Evolutionary conservation across 2,888 invertebrate species (phyloP), one percentile per base, ranked within the genome.

Genomic region (Troglohyphantes excavatus): DNA sequence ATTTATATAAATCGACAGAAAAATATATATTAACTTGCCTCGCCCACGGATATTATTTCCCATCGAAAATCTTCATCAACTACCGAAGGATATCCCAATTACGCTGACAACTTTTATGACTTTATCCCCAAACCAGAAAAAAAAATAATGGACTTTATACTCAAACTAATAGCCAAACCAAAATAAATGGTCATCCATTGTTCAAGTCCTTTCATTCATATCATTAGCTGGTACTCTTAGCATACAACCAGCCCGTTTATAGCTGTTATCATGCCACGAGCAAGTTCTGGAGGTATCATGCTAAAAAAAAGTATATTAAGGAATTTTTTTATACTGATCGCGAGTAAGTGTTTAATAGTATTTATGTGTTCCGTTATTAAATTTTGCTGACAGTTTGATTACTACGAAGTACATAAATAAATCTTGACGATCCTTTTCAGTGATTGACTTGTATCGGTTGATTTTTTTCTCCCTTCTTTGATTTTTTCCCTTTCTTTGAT

Each of bases 351-450:
- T 86, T 86, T 79, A 86, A 86, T 79, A 33, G 72, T 86, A 86
- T 86, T 86, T 86, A 86, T 79, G 61, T 23, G 70, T 17, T 23
- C 29, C 73, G 72, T 86, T 86, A 86, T 86, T 86, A 86, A 70
- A 43, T 43, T 61, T 43, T 72, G 76, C 46, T 86, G 86, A 86
- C 86, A 86, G 86, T 79, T 86, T 86, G 86, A 86, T 86, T 86
- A 63, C 79, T 11, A 13, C 11, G 43, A 73, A 61, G 33, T 73
- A 61, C 70, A 83, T 83, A 83, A 73, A 83, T 83, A 83, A 63
- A n/a, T 39, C 27, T 26, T 1, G 67, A 82, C 19, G 65, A 83
- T 73, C 46, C 39, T 53, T 21, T 26, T 53, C 59, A 63, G 61
- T 63, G 83, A 83, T 83, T 73, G 83, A 65, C 73, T 83, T 65